A percentile compares a stretch with the other conserved stretches of the same genome.
Conservation (phyloP, 2,113 vertebrate species). For the Alligator mississippiensis region DNA sequence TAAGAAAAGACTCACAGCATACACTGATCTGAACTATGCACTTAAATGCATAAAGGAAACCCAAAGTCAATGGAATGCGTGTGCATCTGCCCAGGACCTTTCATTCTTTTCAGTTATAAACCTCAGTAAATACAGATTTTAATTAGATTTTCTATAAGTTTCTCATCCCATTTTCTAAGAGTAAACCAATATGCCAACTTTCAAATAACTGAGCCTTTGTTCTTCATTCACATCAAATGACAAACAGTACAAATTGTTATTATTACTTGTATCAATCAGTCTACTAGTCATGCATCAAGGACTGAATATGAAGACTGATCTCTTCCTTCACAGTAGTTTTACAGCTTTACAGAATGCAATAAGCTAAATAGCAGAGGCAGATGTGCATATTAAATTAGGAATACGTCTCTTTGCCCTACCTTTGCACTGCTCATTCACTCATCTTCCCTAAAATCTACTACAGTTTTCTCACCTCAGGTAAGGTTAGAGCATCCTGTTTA, state of each 20-base stretch:
- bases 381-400: not conserved
- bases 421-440: not conserved
- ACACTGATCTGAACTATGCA: not conserved
- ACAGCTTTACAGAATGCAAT: not conserved
- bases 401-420: not conserved
- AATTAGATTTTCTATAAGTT: not conserved
- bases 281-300: not conserved
- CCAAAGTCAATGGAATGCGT: not conserved
- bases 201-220: not conserved
- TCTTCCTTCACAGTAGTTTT: not conserved
- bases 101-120: not conserved
- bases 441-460: not conserved
- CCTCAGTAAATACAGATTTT: not conserved
- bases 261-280: not conserved
- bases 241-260: not conserved
- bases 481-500: conserved; percentile 83
- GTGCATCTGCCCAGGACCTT: not conserved
- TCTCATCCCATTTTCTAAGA: not conserved
- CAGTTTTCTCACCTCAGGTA: conserved; percentile 87
- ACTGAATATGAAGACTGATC: not conserved
- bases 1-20: not conserved
- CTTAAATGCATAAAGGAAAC: not conserved
- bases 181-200: not conserved
- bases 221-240: not conserved
- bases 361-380: not conserved